phyloP scores from a whole-genome alignment of 2,888 invertebrate genomes.

The Drosophila nr. fundita region DNA sequence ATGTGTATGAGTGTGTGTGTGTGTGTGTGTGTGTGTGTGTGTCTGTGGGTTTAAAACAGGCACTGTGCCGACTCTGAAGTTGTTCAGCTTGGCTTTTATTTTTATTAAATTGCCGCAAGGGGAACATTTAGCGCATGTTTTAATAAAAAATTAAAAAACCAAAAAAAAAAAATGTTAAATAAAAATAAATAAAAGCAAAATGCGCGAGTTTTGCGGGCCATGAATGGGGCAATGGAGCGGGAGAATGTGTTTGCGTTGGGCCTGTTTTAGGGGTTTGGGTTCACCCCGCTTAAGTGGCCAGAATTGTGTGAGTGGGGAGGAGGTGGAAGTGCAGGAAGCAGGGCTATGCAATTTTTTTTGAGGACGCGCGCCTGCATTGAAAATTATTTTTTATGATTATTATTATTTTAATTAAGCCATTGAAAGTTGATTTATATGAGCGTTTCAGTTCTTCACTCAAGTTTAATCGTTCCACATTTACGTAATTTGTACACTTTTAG shows the following conservation, averaged over 20 bases:
- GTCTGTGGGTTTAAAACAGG: conserved; percentile 12
- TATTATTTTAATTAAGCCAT: conserved; percentile 35
- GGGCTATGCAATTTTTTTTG: conserved; percentile 38
- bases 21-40: conserved; percentile 6
- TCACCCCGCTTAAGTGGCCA: conserved; percentile 47
- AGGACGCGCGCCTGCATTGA: conserved; percentile 40
- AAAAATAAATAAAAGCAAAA: conserved; percentile 34
- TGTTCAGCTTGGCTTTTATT: conserved; percentile 66
- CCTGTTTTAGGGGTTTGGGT: background rate
- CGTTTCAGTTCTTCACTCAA: conserved; percentile 14
- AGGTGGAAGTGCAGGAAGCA: conserved; percentile 8
- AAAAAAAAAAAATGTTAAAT: conserved; percentile 12
- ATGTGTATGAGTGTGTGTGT: conserved; percentile 1
- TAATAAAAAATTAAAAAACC: conserved; percentile 49
- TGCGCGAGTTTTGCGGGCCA: conserved; percentile 25
- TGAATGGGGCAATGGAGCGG: conserved; percentile 42
- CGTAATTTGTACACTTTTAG: background rate
- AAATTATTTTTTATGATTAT: conserved; percentile 20
- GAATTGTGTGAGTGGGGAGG: conserved; percentile 3
- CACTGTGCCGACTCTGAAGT: conserved; percentile 35
- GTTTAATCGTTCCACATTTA: conserved; percentile 1
- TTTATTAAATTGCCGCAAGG: conserved; percentile 78
- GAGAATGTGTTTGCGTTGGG: background rate
- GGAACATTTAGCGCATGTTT: conserved; percentile 78
- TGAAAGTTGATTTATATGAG: conserved; percentile 8